Evolutionary conservation across 2,888 invertebrate species (phyloP).

Genomic region (Eugnorisma glareosa): DNA sequence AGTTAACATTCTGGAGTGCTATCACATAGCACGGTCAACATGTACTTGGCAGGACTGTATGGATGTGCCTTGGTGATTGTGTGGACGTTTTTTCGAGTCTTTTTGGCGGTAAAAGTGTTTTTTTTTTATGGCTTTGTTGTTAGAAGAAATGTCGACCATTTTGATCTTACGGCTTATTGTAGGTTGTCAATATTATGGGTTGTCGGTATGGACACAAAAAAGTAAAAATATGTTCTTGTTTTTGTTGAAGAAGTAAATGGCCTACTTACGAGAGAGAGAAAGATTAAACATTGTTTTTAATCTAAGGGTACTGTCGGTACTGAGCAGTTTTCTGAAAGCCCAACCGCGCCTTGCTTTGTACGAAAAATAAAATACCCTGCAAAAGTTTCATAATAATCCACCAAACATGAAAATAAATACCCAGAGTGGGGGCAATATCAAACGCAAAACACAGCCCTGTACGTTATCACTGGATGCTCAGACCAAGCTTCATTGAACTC

Average conservation of each 20-base stretch:
- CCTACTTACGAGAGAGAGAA: background rate
- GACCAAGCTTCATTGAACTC: constrained; percentile 75
- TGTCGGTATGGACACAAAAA: background rate
- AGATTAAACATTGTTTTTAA: background rate
- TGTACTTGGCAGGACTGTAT: constrained; percentile 35
- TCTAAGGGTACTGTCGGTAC: background rate
- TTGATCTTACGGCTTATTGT: background rate
- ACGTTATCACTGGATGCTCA: constrained; percentile 49
- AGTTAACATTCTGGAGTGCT: constrained; percentile 81
- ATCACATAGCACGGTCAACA: constrained; percentile 76
- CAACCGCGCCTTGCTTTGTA: background rate
- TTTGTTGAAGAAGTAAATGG: background rate
- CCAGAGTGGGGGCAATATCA: constrained; percentile 52
- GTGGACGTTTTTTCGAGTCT: background rate
- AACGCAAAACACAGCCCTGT: constrained; percentile 61
- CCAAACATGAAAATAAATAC: constrained; percentile 53
- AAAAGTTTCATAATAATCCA: constrained; percentile 36
- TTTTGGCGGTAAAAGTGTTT: background rate
- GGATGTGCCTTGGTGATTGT: background rate
- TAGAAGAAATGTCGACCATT: background rate
- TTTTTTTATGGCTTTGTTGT: background rate
- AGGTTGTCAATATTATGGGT: background rate
- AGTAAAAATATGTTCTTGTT: background rate
- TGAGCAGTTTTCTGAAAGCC: background rate
- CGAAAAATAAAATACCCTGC: constrained; percentile 11